Evolutionary conservation across 92 coral and sea anemone species (phyloP), one percentile per base, ranked within the genome.

Genomic region (Palythoa heliodiscus): DNA sequence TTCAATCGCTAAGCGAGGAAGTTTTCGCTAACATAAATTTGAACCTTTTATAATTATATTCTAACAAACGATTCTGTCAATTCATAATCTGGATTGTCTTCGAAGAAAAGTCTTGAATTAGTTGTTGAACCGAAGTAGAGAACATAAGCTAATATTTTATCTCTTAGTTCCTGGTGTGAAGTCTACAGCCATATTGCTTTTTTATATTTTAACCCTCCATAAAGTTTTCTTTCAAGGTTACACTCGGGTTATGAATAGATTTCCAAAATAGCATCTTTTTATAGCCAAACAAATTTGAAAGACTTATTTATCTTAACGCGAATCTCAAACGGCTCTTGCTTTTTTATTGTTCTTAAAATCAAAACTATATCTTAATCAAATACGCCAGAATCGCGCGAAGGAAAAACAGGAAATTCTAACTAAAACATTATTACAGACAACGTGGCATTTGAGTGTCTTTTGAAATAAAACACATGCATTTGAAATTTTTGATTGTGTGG

Each of bases 381-480:
- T 52, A 64, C 61, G 40, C 11, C 58, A 22, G 63, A 48, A 40
- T 66, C 57, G 57, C 22, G 73, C n/a, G 64, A 67, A 54, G 22
- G 35, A 80, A 66, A 43, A 67, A 80, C 74, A 80, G 73, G 84
- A 64, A 79, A 79, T 20, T 22, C 14, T 29, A 79, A 12, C 57
- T 47, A 60, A 60, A 64, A 48, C 58, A 66, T 47, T 12, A 23
- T 47, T 24, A 47, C 5, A 24, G 58, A 35, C 38, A 48, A 16
- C 14, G 38, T 23, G 25, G 25, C 47, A 64, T 76, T 52, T 52
- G 58, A 10, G 23, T 24, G 37, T 29, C 23, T 25, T 54, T 17
- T 58, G 69, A 57, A 24, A 52, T 10, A 12, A 29, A 23, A 54
- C 50, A 13, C 24, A n/a, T n/a, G n/a, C n/a, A 13, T 25, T 5